phyloP scores from a whole-genome alignment of 2,888 invertebrate species.

The Cryptosula pallasiana region DNA sequence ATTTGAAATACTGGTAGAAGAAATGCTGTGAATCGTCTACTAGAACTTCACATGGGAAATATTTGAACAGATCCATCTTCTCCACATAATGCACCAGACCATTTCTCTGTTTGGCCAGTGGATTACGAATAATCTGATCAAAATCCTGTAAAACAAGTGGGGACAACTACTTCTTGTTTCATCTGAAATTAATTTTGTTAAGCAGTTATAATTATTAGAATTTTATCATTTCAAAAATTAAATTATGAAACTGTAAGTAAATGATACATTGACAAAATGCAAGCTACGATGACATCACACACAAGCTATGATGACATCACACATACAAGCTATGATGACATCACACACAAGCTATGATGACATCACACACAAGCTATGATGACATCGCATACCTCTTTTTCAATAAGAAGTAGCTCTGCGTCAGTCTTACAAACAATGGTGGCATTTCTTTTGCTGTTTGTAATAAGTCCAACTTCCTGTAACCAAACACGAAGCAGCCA shows the following conservation, averaged over 20 bases:
- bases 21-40: constrained; percentile 34
- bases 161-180: neutral
- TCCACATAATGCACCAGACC: constrained; percentile 34
- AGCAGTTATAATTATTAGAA: too few species aligned
- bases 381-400: constrained; percentile 33
- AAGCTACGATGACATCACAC: neutral
- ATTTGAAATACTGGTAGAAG: constrained; percentile 40
- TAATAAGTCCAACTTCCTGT: constrained; percentile 38
- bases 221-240: neutral
- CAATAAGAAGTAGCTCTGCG: constrained; percentile 36
- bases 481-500: constrained; percentile 12
- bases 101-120: constrained; percentile 33
- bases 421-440: constrained; percentile 38
- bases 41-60: constrained; percentile 37
- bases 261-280: neutral
- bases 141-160: constrained; percentile 30
- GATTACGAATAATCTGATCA: constrained; percentile 33
- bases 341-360: too few species aligned
- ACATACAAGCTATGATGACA: too few species aligned
- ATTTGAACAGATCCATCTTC: constrained; percentile 34
- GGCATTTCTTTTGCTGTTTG: constrained; percentile 34
- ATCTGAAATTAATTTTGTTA: too few species aligned
- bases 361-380: neutral
- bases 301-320: too few species aligned
- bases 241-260: neutral